Conservation (phyloP, 2,113 vertebrate species). For the Anthoscopus minutus region DNA sequence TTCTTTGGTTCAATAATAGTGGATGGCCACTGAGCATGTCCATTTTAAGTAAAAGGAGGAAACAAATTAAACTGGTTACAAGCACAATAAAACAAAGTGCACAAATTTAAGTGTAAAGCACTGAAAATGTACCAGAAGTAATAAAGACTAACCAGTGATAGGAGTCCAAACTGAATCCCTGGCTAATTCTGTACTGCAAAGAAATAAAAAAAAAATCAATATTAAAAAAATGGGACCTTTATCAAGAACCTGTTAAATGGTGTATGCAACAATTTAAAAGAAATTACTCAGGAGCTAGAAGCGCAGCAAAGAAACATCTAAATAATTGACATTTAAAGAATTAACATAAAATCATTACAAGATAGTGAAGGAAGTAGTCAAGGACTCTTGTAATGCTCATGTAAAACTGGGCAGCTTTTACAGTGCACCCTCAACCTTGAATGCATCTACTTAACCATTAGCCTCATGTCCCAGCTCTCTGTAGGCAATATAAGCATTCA, state of each 20-base stretch:
- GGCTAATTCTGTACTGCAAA: not conserved
- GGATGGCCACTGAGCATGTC: not conserved
- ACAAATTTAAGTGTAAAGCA: conserved; percentile 25
- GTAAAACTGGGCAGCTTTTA: not conserved
- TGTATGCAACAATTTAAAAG: not conserved
- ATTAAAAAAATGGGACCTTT: not conserved
- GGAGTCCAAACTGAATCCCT: not conserved
- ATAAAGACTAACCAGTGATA: conserved; percentile 30
- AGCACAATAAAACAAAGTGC: not conserved
- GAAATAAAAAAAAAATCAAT: conserved; percentile 33
- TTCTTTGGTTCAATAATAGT: not conserved
- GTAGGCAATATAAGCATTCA: not conserved
- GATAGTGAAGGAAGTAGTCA: not conserved
- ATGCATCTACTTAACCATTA: not conserved
- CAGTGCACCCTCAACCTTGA: not conserved
- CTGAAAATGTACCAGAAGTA: conserved; percentile 50
- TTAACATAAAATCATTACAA: conserved; percentile 39
- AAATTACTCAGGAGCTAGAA: conserved; percentile 23
- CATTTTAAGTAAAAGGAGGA: not conserved
- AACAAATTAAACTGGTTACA: not conserved
- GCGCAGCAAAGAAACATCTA: not conserved
- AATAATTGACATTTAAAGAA: conserved; percentile 50
- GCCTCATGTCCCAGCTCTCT: not conserved
- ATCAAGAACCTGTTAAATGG: conserved; percentile 37
- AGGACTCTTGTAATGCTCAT: not conserved